phyloP scores from a whole-genome alignment of 2,797 vertebrate species.

The Danio kyathit region DNA sequence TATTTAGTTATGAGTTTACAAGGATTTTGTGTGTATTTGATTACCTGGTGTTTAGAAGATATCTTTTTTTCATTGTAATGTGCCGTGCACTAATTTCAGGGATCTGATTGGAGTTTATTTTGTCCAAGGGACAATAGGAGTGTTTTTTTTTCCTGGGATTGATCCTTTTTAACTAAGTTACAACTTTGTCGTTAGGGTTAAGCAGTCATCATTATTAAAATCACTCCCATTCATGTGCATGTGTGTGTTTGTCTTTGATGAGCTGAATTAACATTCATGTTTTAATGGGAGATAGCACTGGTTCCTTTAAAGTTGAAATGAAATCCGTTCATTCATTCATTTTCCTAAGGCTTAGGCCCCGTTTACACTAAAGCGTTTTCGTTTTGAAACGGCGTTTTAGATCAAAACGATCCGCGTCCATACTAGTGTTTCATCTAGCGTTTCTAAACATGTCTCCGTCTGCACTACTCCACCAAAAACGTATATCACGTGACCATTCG shows the following conservation, averaged over 20 bases:
- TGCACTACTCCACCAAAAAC: too few species aligned
- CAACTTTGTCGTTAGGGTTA: not conserved
- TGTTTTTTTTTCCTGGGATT: conserved; percentile 2
- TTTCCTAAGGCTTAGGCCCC: too few species aligned
- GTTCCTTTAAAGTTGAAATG: not conserved
- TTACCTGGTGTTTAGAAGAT: conserved; percentile 10
- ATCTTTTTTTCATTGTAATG: not conserved
- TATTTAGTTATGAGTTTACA: conserved; percentile 14
- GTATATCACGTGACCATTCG: too few species aligned
- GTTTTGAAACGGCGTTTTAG: too few species aligned
- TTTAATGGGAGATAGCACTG: not conserved
- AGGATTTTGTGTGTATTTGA: not conserved
- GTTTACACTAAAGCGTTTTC: too few species aligned
- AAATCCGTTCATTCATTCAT: too few species aligned
- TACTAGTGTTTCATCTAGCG: too few species aligned
- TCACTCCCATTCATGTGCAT: not conserved
- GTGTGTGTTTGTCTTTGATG: not conserved
- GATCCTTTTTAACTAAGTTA: not conserved
- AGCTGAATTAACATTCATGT: not conserved
- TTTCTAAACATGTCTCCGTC: too few species aligned
- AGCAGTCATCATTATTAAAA: not conserved
- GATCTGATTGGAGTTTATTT: not conserved
- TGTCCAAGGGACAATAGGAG: not conserved
- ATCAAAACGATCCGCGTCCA: too few species aligned
- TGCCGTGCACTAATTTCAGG: conserved; percentile 6